Evolutionary conservation across 2,113 vertebrate species (phyloP), one percentile per base, ranked within the genome.

Genomic region (Danio rerio): DNA sequence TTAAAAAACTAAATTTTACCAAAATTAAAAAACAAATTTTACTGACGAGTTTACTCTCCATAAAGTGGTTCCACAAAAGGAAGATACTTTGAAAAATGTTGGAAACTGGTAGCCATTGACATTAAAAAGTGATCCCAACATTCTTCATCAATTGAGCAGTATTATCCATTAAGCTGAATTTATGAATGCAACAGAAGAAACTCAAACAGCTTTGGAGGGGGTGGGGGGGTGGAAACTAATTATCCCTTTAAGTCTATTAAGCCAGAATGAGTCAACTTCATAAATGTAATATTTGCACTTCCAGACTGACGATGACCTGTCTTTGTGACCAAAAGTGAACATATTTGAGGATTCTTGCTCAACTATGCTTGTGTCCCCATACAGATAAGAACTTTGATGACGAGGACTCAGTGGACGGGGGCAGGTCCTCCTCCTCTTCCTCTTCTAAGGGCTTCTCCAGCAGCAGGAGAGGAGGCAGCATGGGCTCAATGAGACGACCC

Each of bases 301-400:
- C 49, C 58, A 78, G 59, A 65, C 40, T 52, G 11, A 20, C 62
- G n/a, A 58, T 50, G 18, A 59, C 65, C 5, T 12, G 42, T 21
- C 42, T 21, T 40, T 16, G 56, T 45, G 5, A 62, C 8, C 9
- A 9, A 49, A 12, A 78, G 9, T 59, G 5, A 81, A 80, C 18
- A 13, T 73, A 58, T 84, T 68, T 77, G 18, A 70, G 15, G 18
- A 13, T 7, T 16, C 15, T 21, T 5, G 20, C 10, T 42, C 2
- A 18, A 8, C 3, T 50, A 5, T 70, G 0, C 52, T 42, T 56
- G 16, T 53, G 1, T 68, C 74, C 61, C 71, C 84, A 9, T 52
- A 8, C 93, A 99, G 98, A 99, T 94, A 99, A 98, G 92, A 98
- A 97, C 91, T 99, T 99, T 93, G 98, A 99, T 73, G 98, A 99